Conservation (phyloP, 30 jellyfish, hydroid and myxozoan species). For the Aurelia sp. region DNA sequence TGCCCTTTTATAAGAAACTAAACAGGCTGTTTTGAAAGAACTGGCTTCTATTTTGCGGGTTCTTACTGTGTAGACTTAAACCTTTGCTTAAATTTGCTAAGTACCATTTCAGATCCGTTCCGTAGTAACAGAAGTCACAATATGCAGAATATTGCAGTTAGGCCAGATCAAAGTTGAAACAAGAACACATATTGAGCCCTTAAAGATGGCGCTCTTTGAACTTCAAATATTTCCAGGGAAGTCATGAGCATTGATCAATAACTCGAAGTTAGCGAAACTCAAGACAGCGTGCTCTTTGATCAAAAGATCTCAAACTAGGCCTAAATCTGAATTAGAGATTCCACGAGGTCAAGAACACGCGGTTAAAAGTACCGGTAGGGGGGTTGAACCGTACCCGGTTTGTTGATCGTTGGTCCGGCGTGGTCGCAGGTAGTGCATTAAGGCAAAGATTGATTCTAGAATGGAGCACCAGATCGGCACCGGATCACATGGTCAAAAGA, state of each 20-base stretch:
- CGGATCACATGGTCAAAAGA: slow-evolving; percentile 77
- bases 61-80: too few species aligned
- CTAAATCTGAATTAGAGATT: background rate
- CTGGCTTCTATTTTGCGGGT: too few species aligned
- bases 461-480: slow-evolving; percentile 57
- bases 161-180: too few species aligned
- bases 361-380: slow-evolving; percentile 40
- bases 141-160: too few species aligned
- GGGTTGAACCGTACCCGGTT: slow-evolving; percentile 53
- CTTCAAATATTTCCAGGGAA: slow-evolving; percentile 12
- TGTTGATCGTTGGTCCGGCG: slow-evolving; percentile 78
- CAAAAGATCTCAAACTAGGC: slow-evolving; percentile 27
- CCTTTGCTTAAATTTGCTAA: too few species aligned
- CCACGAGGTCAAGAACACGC: slow-evolving; percentile 53
- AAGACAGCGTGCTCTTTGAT: slow-evolving; percentile 13
- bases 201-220: slow-evolving; percentile 41
- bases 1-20: too few species aligned
- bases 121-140: too few species aligned
- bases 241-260: slow-evolving; percentile 20
- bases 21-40: too few species aligned
- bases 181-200: background rate
- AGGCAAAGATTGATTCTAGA: slow-evolving; percentile 36
- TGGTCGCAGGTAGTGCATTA: slow-evolving; percentile 72
- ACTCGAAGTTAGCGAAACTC: background rate
- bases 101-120: too few species aligned